Base-by-base conservation (phyloP, 2,113 vertebrate species). In the Proterorhinus semilunaris region DNA sequence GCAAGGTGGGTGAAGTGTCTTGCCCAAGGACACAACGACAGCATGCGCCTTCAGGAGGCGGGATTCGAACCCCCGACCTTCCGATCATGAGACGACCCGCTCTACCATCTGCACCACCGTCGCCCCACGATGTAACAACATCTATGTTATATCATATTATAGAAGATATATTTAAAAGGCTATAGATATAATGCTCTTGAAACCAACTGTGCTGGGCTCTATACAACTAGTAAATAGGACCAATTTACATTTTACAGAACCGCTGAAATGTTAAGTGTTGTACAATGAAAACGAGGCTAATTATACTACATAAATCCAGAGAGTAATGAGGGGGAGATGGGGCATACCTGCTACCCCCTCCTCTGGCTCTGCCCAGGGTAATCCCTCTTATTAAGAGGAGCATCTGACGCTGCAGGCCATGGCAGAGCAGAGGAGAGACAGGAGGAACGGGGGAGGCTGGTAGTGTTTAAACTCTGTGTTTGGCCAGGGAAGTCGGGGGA, bases 391-490 rank as follows among this genome's bases (percentile, higher is more conserved):
- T 91, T 92, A 90, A 72, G 79, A 71, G 65, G 72, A 72, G 78
- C 54, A 66, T 62, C 72, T 81, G 76, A 65, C 81, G 68, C 83
- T 83, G 72, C 47, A 68, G 71, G 86, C 81, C 74, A 62, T 16
- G 7, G 27, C 27, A 36, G 27, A 36, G 27, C 27, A 36, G 62
- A 77, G 65, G 79, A 81, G 69, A 73, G 66, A 71, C 57, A 51
- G 70, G 81, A 78, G 71, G 71, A 78, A 81, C 80, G 79, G 76
- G 80, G 84, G 86, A 87, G 88, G 87, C 90, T 91, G 88, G 88
- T 91, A 90, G 90, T 89, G 71, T 91, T 91, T 92, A 93, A 92
- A 89, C 84, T 87, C 83, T 87, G 83, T 93, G 92, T 93, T 94
- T 95, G 88, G 91, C 86, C 87, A 91, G 90, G 92, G 90, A 93